These are phyloP conservation scores for Triplophysa rosa DNA, from an alignment of 2,113 vertebrate species.

Conservation along the genomic window DNA sequence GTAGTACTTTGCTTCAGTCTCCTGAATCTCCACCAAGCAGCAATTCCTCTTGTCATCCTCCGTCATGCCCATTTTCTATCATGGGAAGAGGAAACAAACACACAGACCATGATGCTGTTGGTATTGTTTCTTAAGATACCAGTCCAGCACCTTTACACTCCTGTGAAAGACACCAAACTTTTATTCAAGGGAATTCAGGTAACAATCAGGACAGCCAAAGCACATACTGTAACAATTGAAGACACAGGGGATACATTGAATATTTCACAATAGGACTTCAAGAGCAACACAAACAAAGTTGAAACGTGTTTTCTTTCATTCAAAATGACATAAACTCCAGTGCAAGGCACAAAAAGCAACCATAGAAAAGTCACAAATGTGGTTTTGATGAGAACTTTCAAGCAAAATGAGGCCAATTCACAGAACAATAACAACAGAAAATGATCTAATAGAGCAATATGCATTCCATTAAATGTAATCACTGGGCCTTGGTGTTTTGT, in stretches of 20 bases:
- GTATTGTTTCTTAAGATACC: neutral
- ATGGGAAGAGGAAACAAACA: constrained; percentile 37
- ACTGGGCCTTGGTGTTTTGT: constrained; percentile 7
- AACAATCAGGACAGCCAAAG: constrained; percentile 24
- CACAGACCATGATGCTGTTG: constrained; percentile 33
- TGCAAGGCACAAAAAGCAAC: constrained; percentile 7
- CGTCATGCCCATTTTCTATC: constrained; percentile 96
- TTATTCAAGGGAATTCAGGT: constrained; percentile 26
- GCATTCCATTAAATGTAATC: constrained; percentile 30
- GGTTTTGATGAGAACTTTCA: constrained; percentile 6
- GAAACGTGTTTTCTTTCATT: neutral
- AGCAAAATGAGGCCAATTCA: constrained; percentile 30
- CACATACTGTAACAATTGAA: neutral
- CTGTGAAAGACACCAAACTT: neutral
- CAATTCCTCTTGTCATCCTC: constrained; percentile 97
- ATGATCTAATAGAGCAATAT: constrained; percentile 32
- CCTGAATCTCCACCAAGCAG: constrained; percentile 94
- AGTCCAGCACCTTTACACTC: constrained; percentile 6
- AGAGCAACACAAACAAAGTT: constrained; percentile 16
- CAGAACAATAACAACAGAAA: constrained; percentile 16
- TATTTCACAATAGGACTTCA: constrained; percentile 32
- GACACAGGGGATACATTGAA: constrained; percentile 16
- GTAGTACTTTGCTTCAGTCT: constrained; percentile 96
- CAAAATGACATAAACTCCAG: constrained; percentile 1
- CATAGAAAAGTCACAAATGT: constrained; percentile 7